Conservation (phyloP, 2,888 invertebrate genomes). For the Lepeophtheirus nordmannii region DNA sequence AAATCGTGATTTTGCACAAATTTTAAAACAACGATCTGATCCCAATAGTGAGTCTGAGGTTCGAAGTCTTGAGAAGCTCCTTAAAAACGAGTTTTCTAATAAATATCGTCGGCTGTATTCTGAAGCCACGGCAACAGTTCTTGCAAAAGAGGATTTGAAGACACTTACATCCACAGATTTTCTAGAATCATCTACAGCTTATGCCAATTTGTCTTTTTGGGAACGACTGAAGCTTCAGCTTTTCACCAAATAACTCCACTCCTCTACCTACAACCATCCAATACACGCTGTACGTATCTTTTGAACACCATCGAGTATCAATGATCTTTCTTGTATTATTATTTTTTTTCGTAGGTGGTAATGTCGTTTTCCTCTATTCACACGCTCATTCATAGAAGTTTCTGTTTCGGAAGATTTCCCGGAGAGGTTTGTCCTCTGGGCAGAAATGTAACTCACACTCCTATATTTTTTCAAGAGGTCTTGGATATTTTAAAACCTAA, state of each 20-base stretch:
- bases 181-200: not conserved
- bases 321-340: not conserved
- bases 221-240: not conserved
- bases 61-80: not conserved
- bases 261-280: too few relatives aligned
- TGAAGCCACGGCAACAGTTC: not conserved
- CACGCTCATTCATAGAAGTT: not conserved
- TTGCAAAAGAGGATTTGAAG: not conserved
- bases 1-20: not conserved
- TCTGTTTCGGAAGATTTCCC: not conserved
- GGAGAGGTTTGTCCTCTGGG: constrained; percentile 6
- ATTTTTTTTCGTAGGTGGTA: not conserved
- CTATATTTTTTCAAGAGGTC: not conserved
- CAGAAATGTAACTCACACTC: not conserved
- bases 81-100: not conserved
- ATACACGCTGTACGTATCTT: too few relatives aligned
- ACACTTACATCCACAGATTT: not conserved
- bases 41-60: not conserved
- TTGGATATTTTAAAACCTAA: not conserved
- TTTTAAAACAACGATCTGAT: not conserved
- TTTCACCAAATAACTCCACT: not conserved
- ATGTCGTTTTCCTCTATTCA: not conserved
- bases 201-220: not conserved
- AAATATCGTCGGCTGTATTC: not conserved
- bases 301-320: too few relatives aligned